Percentiles rank a stretch among this genome's conserved stretches.
Conservation (phyloP, 2,113 vertebrate genomes). For the Oncorhynchus keta region DNA sequence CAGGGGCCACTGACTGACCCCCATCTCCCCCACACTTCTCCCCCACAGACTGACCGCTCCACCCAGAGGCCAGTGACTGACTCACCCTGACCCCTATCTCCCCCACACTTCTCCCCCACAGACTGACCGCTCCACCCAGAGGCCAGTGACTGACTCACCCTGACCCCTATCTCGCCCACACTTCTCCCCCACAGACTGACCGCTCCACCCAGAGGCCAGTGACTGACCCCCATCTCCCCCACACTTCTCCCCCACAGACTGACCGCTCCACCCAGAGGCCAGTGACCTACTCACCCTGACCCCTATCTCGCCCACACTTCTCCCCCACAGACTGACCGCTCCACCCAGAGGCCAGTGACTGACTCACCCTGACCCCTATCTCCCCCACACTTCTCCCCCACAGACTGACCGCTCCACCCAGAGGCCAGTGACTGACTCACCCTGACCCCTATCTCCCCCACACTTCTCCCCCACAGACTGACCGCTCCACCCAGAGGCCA, state of each 20-base stretch:
- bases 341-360: neutral
- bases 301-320: too few relatives aligned
- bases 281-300: neutral
- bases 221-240: neutral
- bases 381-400: too few relatives aligned
- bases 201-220: too few relatives aligned
- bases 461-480: too few relatives aligned
- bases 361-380: neutral
- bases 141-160: too few relatives aligned
- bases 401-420: neutral
- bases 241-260: conserved; percentile 1
- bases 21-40: too few relatives aligned
- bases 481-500: neutral
- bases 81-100: neutral
- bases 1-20: neutral
- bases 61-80: neutral
- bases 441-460: too few relatives aligned
- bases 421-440: neutral
- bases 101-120: neutral
- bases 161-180: too few relatives aligned
- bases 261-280: neutral
- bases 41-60: too few relatives aligned
- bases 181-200: too few relatives aligned
- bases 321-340: too few relatives aligned
- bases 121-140: too few relatives aligned